Evolutionary conservation across 1,140 invertebrate genomes (phyloP), one percentile per base, ranked within the genome.

Genomic region (Radopholus similis): DNA sequence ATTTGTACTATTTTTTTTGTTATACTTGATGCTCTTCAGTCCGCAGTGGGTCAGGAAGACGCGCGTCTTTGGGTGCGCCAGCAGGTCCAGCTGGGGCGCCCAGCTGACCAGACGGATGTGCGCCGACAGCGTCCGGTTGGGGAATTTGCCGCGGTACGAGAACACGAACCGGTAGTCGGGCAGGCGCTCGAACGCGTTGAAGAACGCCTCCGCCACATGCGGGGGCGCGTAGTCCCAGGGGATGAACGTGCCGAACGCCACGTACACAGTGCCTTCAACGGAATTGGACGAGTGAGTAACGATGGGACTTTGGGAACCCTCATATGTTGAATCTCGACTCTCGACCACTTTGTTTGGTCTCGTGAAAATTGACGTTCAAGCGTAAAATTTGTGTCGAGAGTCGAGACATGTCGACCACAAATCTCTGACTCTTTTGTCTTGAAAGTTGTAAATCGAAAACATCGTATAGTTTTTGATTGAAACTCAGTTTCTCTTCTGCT

Each of bases 51-150:
- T 71, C 32, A 74, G 15, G 42, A 74, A 74, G 15, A 71, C 59
- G 30, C 64, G 63, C 5, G 72, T 74, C n/a, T 72, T 74, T 38
- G 72, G 74, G 65, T 74, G 72, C 37, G 64, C 56, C 2, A 74
- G 59, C 32, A 74, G 42, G 21, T 69, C 74, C 23, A 60, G 28
- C 57, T 74, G 72, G 15, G 72, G 72, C 40, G 74, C 68, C 72
- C 72, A 74, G 28, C 64, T 32, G 35, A 72, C 70, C 28, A 76
- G 38, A 28, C 42, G 53, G 4, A 72, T 60, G 47, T 75, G 49
- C 32, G 47, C 18, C n/a, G 35, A 28, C 4, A n/a, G 34, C 32
- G 37, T 26, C 6, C 64, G 47, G 37, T 38, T 38, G 13, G 34
- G 23, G n/a, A 40, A 37, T 4, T 30, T 28, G 13, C 66, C 74